Evolutionary conservation across 2,797 vertebrate species (phyloP), one percentile per base, ranked within the genome.

Genomic region (Malurus leucopterus): DNA sequence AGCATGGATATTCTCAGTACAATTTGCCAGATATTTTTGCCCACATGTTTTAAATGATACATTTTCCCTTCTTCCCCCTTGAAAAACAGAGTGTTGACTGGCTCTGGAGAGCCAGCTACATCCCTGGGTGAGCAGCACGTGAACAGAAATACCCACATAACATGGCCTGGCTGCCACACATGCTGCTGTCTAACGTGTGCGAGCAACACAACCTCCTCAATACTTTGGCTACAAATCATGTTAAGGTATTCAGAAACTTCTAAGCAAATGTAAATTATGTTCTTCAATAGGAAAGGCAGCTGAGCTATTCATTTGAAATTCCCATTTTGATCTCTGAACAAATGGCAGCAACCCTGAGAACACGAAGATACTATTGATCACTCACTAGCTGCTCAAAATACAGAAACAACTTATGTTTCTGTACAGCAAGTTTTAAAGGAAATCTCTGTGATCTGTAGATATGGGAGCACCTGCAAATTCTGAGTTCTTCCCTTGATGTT

Each of bases 171-270:
- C 30, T 54, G 46, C 21, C 59, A 44, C 44, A 51, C 14, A 3
- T 19, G 36, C 44, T 76, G 30, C 59, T 38, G 19, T n/a, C 51
- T 50, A 63, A 74, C 0, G 0, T 27, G 9, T 1, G 1, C 63
- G 16, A 63, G 36, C 21, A 72, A 57, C 46, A 55, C 8, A 51
- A 65, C 6, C 4, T 79, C 51, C 27, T 75, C 38, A 18, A 13
- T 43, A 27, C 22, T 62, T 77, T 1, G 8, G 34, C 57, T 69
- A 40, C n/a, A 74, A 65, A 71, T 71, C 38, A 19, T 7, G 2
- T 23, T n/a, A 23, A 76, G 43, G 30, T 80, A 41, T 29, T 90
- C 36, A 65, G 58, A 87, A 90, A 64, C 43, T 71, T 40, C 57
- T 55, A 78, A 64, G 34, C 13, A 36, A 41, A 26, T 18, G 36